phyloP scores from a whole-genome alignment of 2,113 vertebrate species.

The Panurus biarmicus region DNA sequence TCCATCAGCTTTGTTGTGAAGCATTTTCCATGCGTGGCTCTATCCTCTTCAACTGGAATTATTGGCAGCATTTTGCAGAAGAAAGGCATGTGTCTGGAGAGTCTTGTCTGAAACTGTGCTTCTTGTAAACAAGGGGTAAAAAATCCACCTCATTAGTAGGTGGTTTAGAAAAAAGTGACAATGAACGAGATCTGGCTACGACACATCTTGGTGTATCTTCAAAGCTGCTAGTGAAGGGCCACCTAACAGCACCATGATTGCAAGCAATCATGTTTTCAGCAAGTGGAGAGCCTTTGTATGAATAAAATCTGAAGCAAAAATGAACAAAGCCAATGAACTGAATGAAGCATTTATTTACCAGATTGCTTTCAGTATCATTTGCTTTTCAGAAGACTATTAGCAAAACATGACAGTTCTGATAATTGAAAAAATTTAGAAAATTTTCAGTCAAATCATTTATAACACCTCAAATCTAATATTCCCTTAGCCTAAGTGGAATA shows the following conservation, averaged over 20 bases:
- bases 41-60: constrained; percentile 1
- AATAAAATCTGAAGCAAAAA: neutral
- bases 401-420: neutral
- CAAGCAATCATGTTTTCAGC: neutral
- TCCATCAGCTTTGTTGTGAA: constrained; percentile 9
- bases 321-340: neutral
- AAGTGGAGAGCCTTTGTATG: neutral
- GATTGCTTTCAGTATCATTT: neutral
- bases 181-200: neutral
- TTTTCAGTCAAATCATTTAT: neutral
- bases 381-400: neutral
- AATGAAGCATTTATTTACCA: neutral
- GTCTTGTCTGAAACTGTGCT: neutral
- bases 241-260: neutral
- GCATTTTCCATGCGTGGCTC: neutral
- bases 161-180: neutral
- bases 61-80: constrained; percentile 15
- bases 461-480: neutral
- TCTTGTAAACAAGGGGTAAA: neutral
- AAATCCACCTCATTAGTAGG: neutral
- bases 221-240: neutral
- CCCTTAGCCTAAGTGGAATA: neutral
- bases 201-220: neutral
- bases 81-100: neutral
- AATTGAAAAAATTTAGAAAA: neutral